Percentiles rank a stretch among this genome's conserved stretches.
These are phyloP conservation scores for Galeopterus variegatus DNA, from an alignment of 2,113 vertebrate genomes.

Conservation along the genomic window DNA sequence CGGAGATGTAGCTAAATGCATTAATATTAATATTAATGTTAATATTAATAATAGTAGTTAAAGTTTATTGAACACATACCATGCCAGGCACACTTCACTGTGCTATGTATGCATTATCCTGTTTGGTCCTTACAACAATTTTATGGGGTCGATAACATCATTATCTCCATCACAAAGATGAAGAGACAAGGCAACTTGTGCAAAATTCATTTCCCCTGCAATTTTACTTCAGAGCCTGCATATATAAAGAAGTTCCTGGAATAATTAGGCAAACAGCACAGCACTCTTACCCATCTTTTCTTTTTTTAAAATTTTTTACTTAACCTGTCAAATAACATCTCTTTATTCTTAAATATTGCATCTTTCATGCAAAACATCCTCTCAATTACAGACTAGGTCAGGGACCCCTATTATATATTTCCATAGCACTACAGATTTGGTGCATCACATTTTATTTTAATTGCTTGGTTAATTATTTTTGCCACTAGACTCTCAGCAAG, in stretches of 20 bases:
- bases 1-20: neutral
- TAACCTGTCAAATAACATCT: neutral
- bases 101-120: neutral
- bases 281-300: neutral
- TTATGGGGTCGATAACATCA: neutral
- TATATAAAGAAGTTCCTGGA: neutral
- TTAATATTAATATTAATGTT: neutral
- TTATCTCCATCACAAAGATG: neutral
- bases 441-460: conserved; percentile 19
- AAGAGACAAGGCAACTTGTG: neutral
- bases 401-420: neutral
- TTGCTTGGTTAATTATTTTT: neutral
- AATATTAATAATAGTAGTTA: neutral
- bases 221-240: neutral
- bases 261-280: neutral
- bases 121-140: neutral
- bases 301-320: neutral
- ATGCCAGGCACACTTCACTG: neutral
- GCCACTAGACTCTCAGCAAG: neutral
- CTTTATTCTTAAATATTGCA: neutral
- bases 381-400: neutral
- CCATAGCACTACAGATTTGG: neutral
- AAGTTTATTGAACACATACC: neutral
- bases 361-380: neutral
- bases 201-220: neutral